Conservation (phyloP, 2,888 invertebrate genomes). For the Dendrolimus houi region DNA sequence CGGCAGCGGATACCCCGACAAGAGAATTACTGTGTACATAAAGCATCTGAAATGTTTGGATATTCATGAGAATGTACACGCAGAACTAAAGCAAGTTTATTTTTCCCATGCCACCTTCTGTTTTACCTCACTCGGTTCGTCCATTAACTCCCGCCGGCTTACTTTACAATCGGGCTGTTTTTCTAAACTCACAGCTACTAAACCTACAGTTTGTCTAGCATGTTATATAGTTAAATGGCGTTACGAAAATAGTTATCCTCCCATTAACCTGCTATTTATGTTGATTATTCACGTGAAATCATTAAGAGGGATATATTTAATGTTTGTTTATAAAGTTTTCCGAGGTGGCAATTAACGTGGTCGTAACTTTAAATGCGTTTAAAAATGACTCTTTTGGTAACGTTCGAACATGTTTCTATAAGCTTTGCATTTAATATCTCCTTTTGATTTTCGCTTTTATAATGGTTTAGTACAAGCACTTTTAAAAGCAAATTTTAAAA, state of each 20-base stretch:
- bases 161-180: conserved; percentile 44
- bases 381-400: too few species aligned
- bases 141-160: conserved; percentile 67
- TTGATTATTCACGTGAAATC: conserved; percentile 1
- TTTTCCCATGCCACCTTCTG: conserved; percentile 55
- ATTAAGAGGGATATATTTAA: background rate
- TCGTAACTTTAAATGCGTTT: too few species aligned
- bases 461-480: too few species aligned
- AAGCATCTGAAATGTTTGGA: conserved; percentile 28
- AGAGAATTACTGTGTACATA: conserved; percentile 16
- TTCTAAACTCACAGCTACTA: conserved; percentile 19
- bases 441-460: too few species aligned
- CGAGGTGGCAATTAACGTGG: too few species aligned
- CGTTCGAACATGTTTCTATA: too few species aligned
- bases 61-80: conserved; percentile 24
- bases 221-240: background rate
- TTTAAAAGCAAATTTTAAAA: too few species aligned
- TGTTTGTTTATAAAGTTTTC: background rate
- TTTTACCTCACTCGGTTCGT: conserved; percentile 69
- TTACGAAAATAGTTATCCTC: background rate
- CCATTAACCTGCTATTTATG: background rate
- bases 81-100: conserved; percentile 15
- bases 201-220: conserved; percentile 13
- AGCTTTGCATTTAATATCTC: too few species aligned
- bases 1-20: conserved; percentile 14